A percentile compares a stretch with the other conserved stretches of the same genome.
These are phyloP conservation scores for Epizoanthus ramosus DNA, from an alignment of 92 coral and sea anemone genomes.

Conservation along the genomic window DNA sequence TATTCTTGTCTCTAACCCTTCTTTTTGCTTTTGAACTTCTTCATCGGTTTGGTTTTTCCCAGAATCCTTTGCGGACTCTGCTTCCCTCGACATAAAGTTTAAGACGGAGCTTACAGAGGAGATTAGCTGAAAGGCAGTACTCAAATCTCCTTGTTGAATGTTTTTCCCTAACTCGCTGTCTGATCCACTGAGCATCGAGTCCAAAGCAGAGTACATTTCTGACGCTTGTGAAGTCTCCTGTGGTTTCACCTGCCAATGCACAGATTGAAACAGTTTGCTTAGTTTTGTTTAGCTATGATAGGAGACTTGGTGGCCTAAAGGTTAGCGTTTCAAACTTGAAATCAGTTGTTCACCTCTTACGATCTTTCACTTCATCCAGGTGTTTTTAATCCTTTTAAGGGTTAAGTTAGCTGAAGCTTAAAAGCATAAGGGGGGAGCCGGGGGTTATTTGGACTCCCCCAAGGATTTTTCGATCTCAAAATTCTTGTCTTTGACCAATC, in stretches of 20 bases:
- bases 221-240: background rate
- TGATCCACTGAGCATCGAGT: constrained; percentile 9
- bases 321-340: too few species aligned
- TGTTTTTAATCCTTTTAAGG: too few species aligned
- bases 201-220: background rate
- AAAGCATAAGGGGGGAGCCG: too few species aligned
- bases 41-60: constrained; percentile 16
- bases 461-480: too few species aligned
- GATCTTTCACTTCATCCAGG: too few species aligned
- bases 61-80: background rate
- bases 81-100: constrained; percentile 45
- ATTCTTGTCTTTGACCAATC: too few species aligned
- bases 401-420: too few species aligned
- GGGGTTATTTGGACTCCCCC: too few species aligned
- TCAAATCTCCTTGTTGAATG: constrained; percentile 58
- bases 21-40: constrained; percentile 4
- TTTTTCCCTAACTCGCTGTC: constrained; percentile 47
- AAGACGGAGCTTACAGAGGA: constrained; percentile 55
- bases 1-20: constrained; percentile 3
- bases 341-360: too few species aligned
- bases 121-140: constrained; percentile 41
- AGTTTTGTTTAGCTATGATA: too few species aligned
- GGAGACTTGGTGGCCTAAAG: too few species aligned
- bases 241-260: background rate
- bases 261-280: background rate